Evolutionary conservation across 2,113 vertebrate genomes (phyloP).

Genomic region (Syngnathoides biaculeatus): DNA sequence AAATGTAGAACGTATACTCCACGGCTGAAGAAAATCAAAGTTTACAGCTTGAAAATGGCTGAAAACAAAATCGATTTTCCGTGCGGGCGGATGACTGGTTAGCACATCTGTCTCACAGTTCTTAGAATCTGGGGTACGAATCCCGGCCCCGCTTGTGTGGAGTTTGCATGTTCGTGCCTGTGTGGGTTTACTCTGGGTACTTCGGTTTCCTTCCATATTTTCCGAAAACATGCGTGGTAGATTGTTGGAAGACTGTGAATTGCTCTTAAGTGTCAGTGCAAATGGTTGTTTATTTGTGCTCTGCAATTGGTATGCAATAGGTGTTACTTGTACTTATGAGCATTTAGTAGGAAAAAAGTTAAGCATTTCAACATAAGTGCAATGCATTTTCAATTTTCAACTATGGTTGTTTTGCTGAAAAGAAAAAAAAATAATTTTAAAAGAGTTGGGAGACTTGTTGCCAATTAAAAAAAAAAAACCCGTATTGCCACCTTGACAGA

Average conservation of each 20-base stretch:
- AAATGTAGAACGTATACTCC: conserved; percentile 1
- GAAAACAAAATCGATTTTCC: not conserved
- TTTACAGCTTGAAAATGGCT: not conserved
- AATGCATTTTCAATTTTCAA: not conserved
- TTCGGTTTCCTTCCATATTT: too few relatives aligned
- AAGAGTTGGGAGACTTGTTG: not conserved
- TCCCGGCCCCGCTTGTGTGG: too few relatives aligned
- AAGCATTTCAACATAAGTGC: not conserved
- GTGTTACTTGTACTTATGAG: not conserved
- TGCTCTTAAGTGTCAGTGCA: too few relatives aligned
- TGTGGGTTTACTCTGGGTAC: too few relatives aligned
- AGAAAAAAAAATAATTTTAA: not conserved
- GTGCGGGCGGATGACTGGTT: too few relatives aligned
- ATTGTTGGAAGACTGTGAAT: too few relatives aligned
- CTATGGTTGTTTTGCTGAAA: not conserved
- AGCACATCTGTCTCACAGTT: too few relatives aligned
- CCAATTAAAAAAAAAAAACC: not conserved
- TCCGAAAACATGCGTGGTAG: too few relatives aligned
- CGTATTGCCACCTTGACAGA: not conserved
- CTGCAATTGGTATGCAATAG: too few relatives aligned
- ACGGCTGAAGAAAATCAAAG: not conserved
- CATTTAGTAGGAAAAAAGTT: not conserved
- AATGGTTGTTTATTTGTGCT: too few relatives aligned
- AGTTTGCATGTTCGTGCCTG: too few relatives aligned
- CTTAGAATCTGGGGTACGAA: too few relatives aligned